Evolutionary conservation across 1,140 invertebrate species (phyloP), one percentile per base, ranked within the genome.

Genomic region (Penaeus japonicus): DNA sequence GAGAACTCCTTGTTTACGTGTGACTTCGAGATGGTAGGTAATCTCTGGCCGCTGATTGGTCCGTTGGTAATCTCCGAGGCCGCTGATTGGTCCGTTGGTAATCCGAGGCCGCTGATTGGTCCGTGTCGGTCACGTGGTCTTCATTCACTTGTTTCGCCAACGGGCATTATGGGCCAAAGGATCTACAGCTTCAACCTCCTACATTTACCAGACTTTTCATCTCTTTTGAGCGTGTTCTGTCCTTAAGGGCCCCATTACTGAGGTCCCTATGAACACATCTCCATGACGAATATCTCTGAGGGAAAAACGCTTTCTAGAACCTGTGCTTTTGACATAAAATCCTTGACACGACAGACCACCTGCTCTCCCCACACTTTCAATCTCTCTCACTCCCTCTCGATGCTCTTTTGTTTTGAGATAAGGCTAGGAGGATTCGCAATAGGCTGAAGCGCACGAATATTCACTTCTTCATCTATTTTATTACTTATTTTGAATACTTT

Each of bases 311-410:
- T 20, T 3, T 27, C 73, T 35, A 77, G 20, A 24, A 54, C 54
- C 15, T n/a, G 17, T 3, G 30, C 10, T 78, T 78, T 59, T 55
- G 30, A 77, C 84, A 78, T 78, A 78, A 22, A 78, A 85, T 78
- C 20, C n/a, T 24, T 24, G 80, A 35, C 70, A 77, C 47, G 22
- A 53, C 80, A 59, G 59, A 75, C 80, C 87, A 83, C 80, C 80
- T 84, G 65, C 80, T 84, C 65, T 5, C 55, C 39, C 80, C n/a
- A 54, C 65, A 55, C 35, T 39, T 80, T 57, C 86, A 84, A 57
- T 87, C 87, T 73, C 87, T 84, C 87, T 62, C 85, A 83, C 87
- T 88, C 80, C 87, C 80, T 84, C 32, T 24, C 54, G 87, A 88
- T 88, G 65, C 47, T 84, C 87, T 62, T 78, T 88, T 88, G 87